Evolutionary conservation across 2,888 invertebrate genomes (phyloP).

Genomic region (Buathra laborator): DNA sequence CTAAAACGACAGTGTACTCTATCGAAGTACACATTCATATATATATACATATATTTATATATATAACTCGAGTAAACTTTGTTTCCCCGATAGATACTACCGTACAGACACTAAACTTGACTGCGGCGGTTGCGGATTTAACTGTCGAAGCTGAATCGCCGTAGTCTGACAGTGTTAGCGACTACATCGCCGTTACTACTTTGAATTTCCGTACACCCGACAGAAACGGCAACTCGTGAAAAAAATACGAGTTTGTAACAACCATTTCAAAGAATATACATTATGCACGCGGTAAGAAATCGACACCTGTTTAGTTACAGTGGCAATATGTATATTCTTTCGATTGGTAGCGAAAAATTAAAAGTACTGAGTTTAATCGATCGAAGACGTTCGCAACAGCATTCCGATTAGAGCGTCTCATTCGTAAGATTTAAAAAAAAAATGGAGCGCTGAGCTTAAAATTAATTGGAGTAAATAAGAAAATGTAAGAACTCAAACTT

Average conservation of each 20-base stretch:
- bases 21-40: background rate
- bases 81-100: slow-evolving; percentile 15
- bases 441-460: no score
- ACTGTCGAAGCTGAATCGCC: slow-evolving; percentile 23
- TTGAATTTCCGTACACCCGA: background rate
- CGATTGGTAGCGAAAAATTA: background rate
- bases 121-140: slow-evolving; percentile 23
- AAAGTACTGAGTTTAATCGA: background rate
- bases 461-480: no score
- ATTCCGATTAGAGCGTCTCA: no score
- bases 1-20: slow-evolving; percentile 30
- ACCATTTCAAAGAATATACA: slow-evolving; percentile 1
- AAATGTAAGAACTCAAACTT: no score
- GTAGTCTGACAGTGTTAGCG: slow-evolving; percentile 2
- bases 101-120: slow-evolving; percentile 27
- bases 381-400: no score
- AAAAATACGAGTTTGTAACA: slow-evolving; percentile 25
- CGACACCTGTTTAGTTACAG: background rate
- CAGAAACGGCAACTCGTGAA: slow-evolving; percentile 17
- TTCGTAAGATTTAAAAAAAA: no score
- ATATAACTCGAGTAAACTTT: slow-evolving; percentile 4
- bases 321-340: background rate
- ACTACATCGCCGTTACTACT: background rate
- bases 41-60: background rate
- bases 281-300: background rate